These are phyloP conservation scores for Taenaris catops DNA, from an alignment of 2,888 invertebrate genomes.

Conservation along the genomic window DNA sequence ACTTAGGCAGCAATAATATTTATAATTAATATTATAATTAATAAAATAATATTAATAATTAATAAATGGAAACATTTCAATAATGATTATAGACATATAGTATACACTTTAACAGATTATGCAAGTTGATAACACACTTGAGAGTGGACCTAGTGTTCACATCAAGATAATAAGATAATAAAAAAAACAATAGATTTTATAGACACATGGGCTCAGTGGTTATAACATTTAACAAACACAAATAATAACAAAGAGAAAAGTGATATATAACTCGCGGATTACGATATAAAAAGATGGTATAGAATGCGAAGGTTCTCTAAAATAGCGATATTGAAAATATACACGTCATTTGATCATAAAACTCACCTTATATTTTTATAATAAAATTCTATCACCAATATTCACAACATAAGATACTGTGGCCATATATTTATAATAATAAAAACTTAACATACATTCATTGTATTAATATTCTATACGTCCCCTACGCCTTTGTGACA, in stretches of 20 bases:
- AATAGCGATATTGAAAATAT: conserved; percentile 30
- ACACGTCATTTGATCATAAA: conserved; percentile 62
- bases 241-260: no score
- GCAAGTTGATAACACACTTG: no score
- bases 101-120: no score
- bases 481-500: conserved; percentile 34
- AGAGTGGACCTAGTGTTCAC: no score
- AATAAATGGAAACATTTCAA: no score
- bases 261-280: no score
- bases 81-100: no score
- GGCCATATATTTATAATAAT: conserved; percentile 21
- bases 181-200: conserved; percentile 7
- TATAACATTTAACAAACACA: conserved; percentile 3
- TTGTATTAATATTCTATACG: conserved; percentile 21
- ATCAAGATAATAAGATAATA: conserved; percentile 12
- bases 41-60: no score
- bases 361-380: conserved; percentile 40
- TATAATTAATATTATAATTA: no score
- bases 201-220: conserved; percentile 16
- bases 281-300: conserved; percentile 7
- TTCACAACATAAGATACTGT: conserved; percentile 35
- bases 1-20: no score
- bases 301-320: conserved; percentile 13
- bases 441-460: conserved; percentile 16
- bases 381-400: conserved; percentile 34